Evolutionary conservation across 2,888 invertebrate genomes (phyloP).

Genomic region (Thereva unica): DNA sequence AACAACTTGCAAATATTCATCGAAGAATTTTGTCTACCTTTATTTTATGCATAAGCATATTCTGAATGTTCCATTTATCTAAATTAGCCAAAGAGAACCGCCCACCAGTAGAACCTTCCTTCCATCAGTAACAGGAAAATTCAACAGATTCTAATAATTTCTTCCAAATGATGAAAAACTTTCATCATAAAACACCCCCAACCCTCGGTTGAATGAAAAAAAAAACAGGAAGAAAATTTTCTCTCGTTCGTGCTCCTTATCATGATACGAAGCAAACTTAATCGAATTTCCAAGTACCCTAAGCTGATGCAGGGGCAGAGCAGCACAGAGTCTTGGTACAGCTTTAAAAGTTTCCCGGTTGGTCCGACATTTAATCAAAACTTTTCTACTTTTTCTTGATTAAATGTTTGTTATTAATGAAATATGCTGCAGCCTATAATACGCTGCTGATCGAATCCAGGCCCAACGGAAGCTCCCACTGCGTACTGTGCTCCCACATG

Average conservation of each 20-base stretch:
- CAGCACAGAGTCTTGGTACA: too few relatives aligned
- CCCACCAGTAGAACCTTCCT: too few relatives aligned
- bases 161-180: slow-evolving; percentile 16
- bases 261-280: slow-evolving; percentile 17
- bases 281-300: slow-evolving; percentile 1
- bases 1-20: too few relatives aligned
- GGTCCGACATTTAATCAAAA: slow-evolving; percentile 29
- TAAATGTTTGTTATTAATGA: slow-evolving; percentile 17
- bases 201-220: too few relatives aligned
- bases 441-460: slow-evolving; percentile 11
- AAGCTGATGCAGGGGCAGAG: background rate
- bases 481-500: too few relatives aligned
- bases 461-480: background rate
- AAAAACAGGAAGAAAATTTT: background rate
- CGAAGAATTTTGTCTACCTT: too few relatives aligned
- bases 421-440: slow-evolving; percentile 28
- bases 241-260: background rate
- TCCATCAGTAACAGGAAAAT: background rate
- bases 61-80: too few relatives aligned
- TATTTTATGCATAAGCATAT: too few relatives aligned
- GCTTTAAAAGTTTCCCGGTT: too few relatives aligned
- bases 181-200: slow-evolving; percentile 18
- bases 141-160: slow-evolving; percentile 33
- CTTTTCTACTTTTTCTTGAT: slow-evolving; percentile 34
- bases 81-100: too few relatives aligned